A percentile compares a stretch with the other conserved stretches of the same genome.
Evolutionary conservation across 1,140 invertebrate species (phyloP).

Genomic region (Trachymyrmex cornetzi): DNA sequence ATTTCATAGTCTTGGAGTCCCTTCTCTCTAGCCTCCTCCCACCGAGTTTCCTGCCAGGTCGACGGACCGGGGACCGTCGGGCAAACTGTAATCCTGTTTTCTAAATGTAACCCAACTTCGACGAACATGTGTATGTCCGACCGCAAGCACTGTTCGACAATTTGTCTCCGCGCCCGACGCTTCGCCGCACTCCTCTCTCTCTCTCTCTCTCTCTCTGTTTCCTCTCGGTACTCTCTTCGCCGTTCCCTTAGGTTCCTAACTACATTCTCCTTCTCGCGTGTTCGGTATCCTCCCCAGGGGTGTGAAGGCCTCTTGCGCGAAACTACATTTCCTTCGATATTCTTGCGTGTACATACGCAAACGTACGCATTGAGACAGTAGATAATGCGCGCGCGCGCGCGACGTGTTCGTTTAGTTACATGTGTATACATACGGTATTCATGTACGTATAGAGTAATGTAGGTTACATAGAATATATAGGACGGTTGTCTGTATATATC

Average conservation of each 20-base stretch:
- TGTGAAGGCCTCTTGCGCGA: background rate
- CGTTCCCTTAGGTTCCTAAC: background rate
- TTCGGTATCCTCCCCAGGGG: background rate
- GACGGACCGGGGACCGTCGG: constrained; percentile 32
- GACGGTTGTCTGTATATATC: background rate
- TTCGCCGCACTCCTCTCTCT: constrained; percentile 38
- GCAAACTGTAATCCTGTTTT: constrained; percentile 86
- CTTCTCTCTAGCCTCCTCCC: background rate
- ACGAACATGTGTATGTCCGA: constrained; percentile 82
- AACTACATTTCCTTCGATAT: constrained; percentile 57
- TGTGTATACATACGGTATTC: background rate
- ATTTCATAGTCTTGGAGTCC: constrained; percentile 75
- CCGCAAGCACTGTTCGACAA: constrained; percentile 83
- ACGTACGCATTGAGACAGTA: background rate
- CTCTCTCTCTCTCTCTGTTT: constrained; percentile 29
- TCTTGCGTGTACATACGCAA: background rate
- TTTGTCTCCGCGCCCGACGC: constrained; percentile 79
- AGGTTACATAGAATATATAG: background rate
- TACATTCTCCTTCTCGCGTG: constrained; percentile 21
- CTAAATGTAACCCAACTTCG: constrained; percentile 83
- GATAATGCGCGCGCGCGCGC: background rate
- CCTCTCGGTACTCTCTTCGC: background rate
- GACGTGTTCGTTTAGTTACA: background rate
- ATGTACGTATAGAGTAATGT: constrained; percentile 25
- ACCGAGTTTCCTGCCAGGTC: constrained; percentile 4